phyloP scores from a whole-genome alignment of 2,888 invertebrate genomes.

The Lasiommata megera region DNA sequence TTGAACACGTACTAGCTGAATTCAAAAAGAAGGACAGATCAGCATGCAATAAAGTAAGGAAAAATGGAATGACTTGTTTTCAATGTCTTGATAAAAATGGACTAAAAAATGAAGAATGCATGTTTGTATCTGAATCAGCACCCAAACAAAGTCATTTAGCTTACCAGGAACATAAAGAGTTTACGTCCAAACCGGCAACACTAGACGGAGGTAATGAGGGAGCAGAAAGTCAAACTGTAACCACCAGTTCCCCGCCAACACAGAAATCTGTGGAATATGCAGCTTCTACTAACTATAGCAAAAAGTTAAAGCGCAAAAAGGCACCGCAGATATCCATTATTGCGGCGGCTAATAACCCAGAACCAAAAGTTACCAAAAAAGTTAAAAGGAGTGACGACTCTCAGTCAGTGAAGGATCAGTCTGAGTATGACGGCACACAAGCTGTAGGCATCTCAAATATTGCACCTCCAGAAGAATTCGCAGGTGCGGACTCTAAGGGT shows the following conservation, averaged over 20 bases:
- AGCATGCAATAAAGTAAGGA: conserved; percentile 85
- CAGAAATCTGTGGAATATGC: conserved; percentile 67
- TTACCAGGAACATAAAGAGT: conserved; percentile 84
- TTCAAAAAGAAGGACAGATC: conserved; percentile 87
- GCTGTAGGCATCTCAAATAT: conserved; percentile 58
- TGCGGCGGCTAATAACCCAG: conserved; percentile 49
- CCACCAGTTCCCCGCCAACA: conserved; percentile 57
- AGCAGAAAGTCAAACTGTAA: conserved; percentile 66
- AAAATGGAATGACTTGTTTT: conserved; percentile 89
- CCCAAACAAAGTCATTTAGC: conserved; percentile 84
- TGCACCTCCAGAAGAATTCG: conserved; percentile 75
- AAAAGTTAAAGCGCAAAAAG: conserved; percentile 70
- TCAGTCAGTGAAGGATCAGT: conserved; percentile 35
- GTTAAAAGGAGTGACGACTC: conserved; percentile 62
- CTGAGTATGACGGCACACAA: conserved; percentile 53
- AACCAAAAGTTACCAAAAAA: conserved; percentile 42
- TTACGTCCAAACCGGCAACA: conserved; percentile 72
- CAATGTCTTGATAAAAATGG: conserved; percentile 86
- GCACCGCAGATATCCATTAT: conserved; percentile 46
- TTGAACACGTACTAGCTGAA: conserved; percentile 86
- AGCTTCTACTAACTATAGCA: conserved; percentile 60
- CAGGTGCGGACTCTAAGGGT: conserved; percentile 79
- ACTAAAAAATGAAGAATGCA: conserved; percentile 88
- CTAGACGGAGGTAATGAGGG: conserved; percentile 57
- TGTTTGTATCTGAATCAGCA: conserved; percentile 86